These are phyloP conservation scores for Apamea epomidion DNA, from an alignment of 2,888 invertebrate genomes.

Conservation along the genomic window DNA sequence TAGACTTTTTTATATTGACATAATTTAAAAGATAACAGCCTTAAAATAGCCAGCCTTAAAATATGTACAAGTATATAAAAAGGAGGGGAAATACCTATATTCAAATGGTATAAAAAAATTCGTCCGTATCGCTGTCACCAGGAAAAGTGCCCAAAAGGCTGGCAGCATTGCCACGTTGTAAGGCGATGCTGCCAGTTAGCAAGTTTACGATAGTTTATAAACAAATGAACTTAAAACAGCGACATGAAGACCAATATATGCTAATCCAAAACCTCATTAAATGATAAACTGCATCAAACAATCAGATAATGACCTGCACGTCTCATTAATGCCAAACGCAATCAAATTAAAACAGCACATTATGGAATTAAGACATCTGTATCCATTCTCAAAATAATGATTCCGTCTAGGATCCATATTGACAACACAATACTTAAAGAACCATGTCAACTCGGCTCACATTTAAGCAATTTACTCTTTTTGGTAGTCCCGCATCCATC, in stretches of 20 bases:
- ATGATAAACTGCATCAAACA: not conserved
- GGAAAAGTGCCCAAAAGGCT: not conserved
- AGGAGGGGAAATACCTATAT: too few species aligned
- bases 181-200: not conserved
- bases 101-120: too few species aligned
- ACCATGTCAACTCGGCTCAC: not conserved
- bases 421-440: slow-evolving; percentile 21
- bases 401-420: not conserved
- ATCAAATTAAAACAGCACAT: not conserved
- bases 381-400: slow-evolving; percentile 8
- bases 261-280: not conserved
- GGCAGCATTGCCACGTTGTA: not conserved
- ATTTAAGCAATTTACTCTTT: too few species aligned
- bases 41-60: not conserved
- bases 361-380: not conserved
- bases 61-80: too few species aligned
- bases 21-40: not conserved
- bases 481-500: too few species aligned
- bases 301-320: too few species aligned
- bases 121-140: not conserved
- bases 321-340: not conserved
- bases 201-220: too few species aligned
- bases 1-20: not conserved
- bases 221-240: not conserved
- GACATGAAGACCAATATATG: too few species aligned